Conservation (phyloP, 2,797 vertebrate species). For the Meriones psammophilus region DNA sequence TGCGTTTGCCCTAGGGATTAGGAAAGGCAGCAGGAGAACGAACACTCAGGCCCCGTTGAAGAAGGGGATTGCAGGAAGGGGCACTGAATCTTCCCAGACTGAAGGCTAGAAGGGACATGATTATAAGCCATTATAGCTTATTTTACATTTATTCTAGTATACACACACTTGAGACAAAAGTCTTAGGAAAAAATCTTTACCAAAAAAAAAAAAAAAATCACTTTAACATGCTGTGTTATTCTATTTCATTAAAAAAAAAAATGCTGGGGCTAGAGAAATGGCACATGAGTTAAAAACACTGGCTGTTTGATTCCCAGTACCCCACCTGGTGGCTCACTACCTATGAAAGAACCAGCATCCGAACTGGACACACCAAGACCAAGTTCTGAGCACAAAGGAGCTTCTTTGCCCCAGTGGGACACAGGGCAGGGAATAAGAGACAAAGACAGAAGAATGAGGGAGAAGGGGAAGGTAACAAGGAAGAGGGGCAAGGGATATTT, state of each 20-base stretch:
- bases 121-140: neutral
- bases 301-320: neutral
- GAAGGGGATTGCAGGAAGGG: neutral
- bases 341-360: neutral
- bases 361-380: neutral
- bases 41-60: neutral
- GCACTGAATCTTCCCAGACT: neutral
- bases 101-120: neutral
- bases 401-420: neutral
- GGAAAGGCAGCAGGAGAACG: neutral
- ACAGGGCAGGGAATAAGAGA: neutral
- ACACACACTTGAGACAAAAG: neutral
- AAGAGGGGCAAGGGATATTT: neutral
- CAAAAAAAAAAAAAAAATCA: too few species aligned
- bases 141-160: neutral
- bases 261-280: neutral
- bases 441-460: neutral
- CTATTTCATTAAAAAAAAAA: neutral
- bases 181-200: constrained; percentile 21
- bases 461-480: neutral
- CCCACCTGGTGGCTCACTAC: neutral
- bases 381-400: neutral
- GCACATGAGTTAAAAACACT: neutral
- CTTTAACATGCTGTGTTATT: neutral
- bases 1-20: neutral